These are phyloP conservation scores for Antidorcas marsupialis DNA, from an alignment of 2,113 vertebrate genomes.

Conservation along the genomic window DNA sequence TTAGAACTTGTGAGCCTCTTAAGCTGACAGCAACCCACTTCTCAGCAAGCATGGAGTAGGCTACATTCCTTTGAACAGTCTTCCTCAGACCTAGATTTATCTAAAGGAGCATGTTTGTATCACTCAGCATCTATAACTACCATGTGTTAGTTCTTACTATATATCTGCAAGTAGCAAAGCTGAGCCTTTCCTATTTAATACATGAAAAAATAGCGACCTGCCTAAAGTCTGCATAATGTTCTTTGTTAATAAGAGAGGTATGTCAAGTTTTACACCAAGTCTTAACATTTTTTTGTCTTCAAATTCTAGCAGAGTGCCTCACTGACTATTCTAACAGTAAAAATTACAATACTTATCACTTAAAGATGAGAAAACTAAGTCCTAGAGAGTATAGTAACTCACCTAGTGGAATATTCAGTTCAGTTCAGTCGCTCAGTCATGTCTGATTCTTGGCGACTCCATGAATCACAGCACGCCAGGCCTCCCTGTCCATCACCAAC, in stretches of 20 bases:
- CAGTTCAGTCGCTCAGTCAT: too few relatives aligned
- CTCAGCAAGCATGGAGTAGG: background rate
- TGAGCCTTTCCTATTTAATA: background rate
- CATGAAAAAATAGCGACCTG: background rate
- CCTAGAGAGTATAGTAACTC: background rate
- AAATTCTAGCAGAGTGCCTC: background rate
- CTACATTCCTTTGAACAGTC: background rate
- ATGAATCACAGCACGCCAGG: too few relatives aligned
- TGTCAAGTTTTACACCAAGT: background rate
- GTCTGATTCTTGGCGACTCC: too few relatives aligned
- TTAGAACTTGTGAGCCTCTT: background rate
- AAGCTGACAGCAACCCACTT: background rate
- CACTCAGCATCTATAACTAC: background rate
- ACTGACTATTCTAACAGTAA: background rate
- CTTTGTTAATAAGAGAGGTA: background rate
- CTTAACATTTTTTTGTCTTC: background rate
- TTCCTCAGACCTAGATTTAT: background rate
- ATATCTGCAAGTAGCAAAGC: background rate
- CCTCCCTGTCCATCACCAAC: too few relatives aligned
- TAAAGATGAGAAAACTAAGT: background rate
- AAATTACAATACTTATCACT: background rate
- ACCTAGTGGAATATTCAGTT: background rate
- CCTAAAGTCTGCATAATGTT: background rate
- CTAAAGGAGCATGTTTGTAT: background rate
- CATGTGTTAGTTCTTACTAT: background rate